Conservation (phyloP, 2,888 invertebrate genomes). For the Drosophila kuntzei region DNA sequence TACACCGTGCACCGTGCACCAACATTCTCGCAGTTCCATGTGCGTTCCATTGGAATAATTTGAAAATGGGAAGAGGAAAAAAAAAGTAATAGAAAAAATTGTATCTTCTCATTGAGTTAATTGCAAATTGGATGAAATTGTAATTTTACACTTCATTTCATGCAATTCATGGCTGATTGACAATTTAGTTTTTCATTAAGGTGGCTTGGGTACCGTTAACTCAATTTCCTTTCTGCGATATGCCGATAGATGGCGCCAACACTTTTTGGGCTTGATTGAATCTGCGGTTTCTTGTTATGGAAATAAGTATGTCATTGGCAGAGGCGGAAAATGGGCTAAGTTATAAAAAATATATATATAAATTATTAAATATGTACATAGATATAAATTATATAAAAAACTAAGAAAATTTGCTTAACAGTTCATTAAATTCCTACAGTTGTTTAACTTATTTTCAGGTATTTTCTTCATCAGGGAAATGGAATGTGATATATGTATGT, state of each 20-base stretch:
- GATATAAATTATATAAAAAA: not conserved
- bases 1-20: conserved; percentile 8
- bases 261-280: conserved; percentile 12
- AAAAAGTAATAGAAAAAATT: conserved; percentile 39
- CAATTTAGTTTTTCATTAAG: conserved; percentile 84
- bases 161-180: conserved; percentile 84
- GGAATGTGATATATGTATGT: not conserved
- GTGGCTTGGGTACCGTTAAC: conserved; percentile 37
- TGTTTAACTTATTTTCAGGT: not conserved
- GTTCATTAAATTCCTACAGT: not conserved
- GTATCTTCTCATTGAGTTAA: conserved; percentile 82
- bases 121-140: conserved; percentile 85
- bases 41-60: conserved; percentile 80
- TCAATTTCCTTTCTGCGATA: conserved; percentile 42
- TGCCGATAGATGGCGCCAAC: not conserved
- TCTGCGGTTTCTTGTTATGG: not conserved
- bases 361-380: too few species aligned
- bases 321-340: not conserved
- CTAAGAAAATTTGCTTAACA: not conserved
- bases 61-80: conserved; percentile 63
- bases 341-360: too few species aligned
- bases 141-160: conserved; percentile 85
- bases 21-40: conserved; percentile 51
- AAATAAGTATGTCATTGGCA: conserved; percentile 16
- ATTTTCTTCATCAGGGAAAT: not conserved